Base-by-base conservation (phyloP, 2,888 invertebrate species). In the Biston betularia region DNA sequence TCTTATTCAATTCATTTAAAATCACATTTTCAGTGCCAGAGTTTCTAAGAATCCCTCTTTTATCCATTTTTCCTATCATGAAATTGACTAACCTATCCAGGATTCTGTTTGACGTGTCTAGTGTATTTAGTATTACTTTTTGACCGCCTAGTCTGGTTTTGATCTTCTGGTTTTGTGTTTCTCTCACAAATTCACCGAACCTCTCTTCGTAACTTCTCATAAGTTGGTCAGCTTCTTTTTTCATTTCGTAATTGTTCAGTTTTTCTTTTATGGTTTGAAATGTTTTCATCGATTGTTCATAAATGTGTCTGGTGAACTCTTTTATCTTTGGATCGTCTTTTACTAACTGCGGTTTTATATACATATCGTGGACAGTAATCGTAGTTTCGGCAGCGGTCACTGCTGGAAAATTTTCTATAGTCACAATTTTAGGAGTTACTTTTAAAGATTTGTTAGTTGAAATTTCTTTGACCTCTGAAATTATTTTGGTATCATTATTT, bases 111-210 rank as follows among this genome's bases (percentile, higher is more conserved):
- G 88, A 88, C 0, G 82, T 82, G 0, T 88, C 84, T 1, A 89
- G 79, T 0, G 81, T 82, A 44, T 89, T 86, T 0, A 88, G 65
- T 9, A 90, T 76, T 0, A 86, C 88, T 52, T 86, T 89, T 57
- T 87, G 81, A 0, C 72, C 68, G 0, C 88, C 88, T 0, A 84
- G 57, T 42, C 74, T 76, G 0, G 89, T 89, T 74, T 79, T 84
- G 0, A 90, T 81, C 0, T 73, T 76, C 6, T 82, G 80, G 0
- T 79, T 68, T 45, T 75, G 73, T 0, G 84, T 86, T 1, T 79
- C 73, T 15, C 70, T 74, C 0, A 88, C 59, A 24, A 84, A 88
- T 0, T 81, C 77, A 3, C 73, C 72, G 45, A 87, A 88, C 73
- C 84, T 86, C 0, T 79, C 71, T 11, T 79, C 76, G 61, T 85